Percentiles rank a stretch among this genome's conserved stretches.
These are phyloP conservation scores for Ginglymostoma cirratum DNA, from an alignment of 2,113 vertebrate genomes.

Conservation along the genomic window DNA sequence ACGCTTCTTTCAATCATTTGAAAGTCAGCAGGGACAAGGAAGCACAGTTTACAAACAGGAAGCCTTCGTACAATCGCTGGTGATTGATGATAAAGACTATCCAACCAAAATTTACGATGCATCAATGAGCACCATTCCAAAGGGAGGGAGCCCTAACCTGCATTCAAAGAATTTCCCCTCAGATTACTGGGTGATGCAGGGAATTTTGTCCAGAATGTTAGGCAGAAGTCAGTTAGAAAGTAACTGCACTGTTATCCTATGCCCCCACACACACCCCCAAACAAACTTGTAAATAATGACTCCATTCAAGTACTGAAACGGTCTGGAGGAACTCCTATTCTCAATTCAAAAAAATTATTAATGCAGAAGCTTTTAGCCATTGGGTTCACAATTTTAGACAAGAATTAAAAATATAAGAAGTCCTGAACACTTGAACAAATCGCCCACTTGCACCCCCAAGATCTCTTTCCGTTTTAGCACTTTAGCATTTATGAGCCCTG, in stretches of 20 bases:
- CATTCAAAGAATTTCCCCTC: neutral
- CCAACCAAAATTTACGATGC: neutral
- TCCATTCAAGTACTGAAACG: neutral
- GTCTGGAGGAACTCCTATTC: neutral
- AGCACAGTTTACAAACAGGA: neutral
- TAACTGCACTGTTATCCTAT: neutral
- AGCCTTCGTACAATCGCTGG: neutral
- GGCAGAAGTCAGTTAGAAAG: neutral
- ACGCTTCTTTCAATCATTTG: neutral
- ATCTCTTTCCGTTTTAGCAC: no score
- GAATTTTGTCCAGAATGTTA: neutral
- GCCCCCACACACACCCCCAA: no score
- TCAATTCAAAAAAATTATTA: neutral
- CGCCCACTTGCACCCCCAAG: neutral
- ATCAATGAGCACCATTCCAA: neutral
- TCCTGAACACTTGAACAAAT: neutral
- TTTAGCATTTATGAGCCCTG: neutral
- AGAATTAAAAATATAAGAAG: neutral
- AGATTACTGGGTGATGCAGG: neutral
- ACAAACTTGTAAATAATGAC: neutral
- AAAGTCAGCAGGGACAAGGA: neutral
- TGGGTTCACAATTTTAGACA: neutral
- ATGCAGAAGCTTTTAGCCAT: neutral
- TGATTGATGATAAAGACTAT: neutral
- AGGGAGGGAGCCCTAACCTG: neutral